phyloP scores from a whole-genome alignment of 1,140 invertebrate genomes.

The Leptonema lineaticorne region DNA sequence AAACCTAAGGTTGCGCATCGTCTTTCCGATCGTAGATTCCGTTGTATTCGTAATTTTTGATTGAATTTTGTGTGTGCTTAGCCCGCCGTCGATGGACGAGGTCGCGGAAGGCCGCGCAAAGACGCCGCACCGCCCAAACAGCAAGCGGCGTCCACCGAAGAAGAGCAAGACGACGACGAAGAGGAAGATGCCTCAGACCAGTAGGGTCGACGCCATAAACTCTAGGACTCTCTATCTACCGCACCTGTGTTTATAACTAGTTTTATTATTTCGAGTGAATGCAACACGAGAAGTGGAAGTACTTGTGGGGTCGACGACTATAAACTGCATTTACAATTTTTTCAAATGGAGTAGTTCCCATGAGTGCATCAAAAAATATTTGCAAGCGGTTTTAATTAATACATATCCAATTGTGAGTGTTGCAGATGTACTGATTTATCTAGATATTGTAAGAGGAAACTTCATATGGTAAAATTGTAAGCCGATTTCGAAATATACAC shows the following conservation, averaged over 20 bases:
- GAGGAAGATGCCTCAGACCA: constrained; percentile 56
- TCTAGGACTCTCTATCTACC: constrained; percentile 19
- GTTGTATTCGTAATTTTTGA: background rate
- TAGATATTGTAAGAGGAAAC: background rate
- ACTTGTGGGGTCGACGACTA: background rate
- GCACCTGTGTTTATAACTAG: constrained; percentile 18
- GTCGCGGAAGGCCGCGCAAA: constrained; percentile 53
- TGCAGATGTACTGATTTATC: background rate
- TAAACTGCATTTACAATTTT: constrained; percentile 12
- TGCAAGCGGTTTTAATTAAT: background rate
- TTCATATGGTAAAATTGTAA: background rate
- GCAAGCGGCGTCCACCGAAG: constrained; percentile 53
- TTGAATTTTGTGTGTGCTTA: background rate
- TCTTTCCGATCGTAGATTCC: background rate
- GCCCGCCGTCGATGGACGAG: constrained; percentile 49
- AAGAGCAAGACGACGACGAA: constrained; percentile 56
- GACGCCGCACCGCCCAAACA: constrained; percentile 54
- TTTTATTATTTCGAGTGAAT: constrained; percentile 11
- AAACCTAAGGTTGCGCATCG: constrained; percentile 49
- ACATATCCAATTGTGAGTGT: constrained; percentile 17
- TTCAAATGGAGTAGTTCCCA: background rate
- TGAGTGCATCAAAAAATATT: constrained; percentile 4
- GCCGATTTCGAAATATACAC: background rate
- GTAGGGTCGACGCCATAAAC: constrained; percentile 43
- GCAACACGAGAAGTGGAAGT: background rate